Base-by-base conservation (phyloP, 2,113 vertebrate species). In the Anthoscopus minutus region DNA sequence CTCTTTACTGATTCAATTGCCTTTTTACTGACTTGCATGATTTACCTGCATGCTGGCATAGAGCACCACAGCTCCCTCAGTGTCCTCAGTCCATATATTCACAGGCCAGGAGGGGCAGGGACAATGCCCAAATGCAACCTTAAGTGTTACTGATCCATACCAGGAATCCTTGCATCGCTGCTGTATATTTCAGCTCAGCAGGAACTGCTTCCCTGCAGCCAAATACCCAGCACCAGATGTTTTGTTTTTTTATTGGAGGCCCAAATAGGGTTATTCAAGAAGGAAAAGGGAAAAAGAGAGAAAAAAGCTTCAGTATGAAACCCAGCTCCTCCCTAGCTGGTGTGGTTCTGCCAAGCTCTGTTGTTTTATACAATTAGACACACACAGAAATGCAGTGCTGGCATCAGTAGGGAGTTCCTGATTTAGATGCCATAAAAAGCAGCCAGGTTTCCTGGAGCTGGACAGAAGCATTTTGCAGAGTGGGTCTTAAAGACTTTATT, bases 191-290 rank as follows among this genome's bases (percentile, higher is more conserved):
- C 66, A 58, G 60, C 76, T 65, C 76, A 79, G 76, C 60, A 72
- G 69, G 71, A 87, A 78, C 51, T 54, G 71, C 70, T 70, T 95
- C 93, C 87, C 84, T 88, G 74, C 89, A 96, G 94, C 74, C 65
- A 57, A 81, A 66, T 65, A 70, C 51, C 69, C 28, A 12, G 89
- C 54, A 72, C 60, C 87, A 97, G 85, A 94, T 94, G 85, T 66
- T 81, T 81, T 77, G 81, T 1, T 31, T 90, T 91, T 90, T 92
- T 42, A 79, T 51, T 88, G 38, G 94, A 85, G 85, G 89, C 92
- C 92, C 79, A 89, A 89, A 80, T 60, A 38, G 93, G 87, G 92
- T 86, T 89, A 67, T 95, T 96, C 95, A 56, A 51, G 83, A 89
- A 70, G 51, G 44, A 86, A 94, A 93, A 54, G 25, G 61, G 58